phyloP scores from a whole-genome alignment of 2,797 vertebrate genomes.

The Champsocephalus gunnari region DNA sequence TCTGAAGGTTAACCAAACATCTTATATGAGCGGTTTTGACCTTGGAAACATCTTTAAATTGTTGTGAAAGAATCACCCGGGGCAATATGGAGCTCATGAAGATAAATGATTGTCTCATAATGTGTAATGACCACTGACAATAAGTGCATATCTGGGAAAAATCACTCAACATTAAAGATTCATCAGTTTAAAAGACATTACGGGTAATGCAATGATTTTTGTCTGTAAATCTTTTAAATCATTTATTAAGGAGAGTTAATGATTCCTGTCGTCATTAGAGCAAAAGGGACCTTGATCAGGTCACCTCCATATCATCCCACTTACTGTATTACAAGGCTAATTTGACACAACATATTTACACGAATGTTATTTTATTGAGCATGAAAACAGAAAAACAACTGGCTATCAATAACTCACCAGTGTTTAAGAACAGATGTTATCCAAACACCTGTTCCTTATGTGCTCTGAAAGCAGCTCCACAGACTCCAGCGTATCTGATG shows the following conservation, averaged over 20 bases:
- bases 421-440: slow-evolving; percentile 13
- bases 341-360: no score
- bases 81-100: not conserved
- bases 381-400: not conserved
- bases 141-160: not conserved
- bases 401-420: not conserved
- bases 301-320: no score
- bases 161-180: not conserved
- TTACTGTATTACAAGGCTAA: no score
- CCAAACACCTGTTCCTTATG: not conserved
- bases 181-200: not conserved
- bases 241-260: slow-evolving; percentile 1
- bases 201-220: not conserved
- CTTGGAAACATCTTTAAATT: not conserved
- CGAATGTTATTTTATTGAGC: no score
- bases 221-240: not conserved
- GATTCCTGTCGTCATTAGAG: no score
- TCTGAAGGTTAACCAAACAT: not conserved
- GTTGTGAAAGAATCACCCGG: not conserved
- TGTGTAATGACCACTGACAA: not conserved
- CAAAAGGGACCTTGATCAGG: no score
- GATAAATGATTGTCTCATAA: not conserved
- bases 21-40: not conserved
- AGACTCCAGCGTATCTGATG: not conserved
- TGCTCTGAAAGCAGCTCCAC: not conserved